Evolutionary conservation across 2,113 vertebrate species (phyloP), one percentile per base, ranked within the genome.

Genomic region (Plestiodon gilberti): DNA sequence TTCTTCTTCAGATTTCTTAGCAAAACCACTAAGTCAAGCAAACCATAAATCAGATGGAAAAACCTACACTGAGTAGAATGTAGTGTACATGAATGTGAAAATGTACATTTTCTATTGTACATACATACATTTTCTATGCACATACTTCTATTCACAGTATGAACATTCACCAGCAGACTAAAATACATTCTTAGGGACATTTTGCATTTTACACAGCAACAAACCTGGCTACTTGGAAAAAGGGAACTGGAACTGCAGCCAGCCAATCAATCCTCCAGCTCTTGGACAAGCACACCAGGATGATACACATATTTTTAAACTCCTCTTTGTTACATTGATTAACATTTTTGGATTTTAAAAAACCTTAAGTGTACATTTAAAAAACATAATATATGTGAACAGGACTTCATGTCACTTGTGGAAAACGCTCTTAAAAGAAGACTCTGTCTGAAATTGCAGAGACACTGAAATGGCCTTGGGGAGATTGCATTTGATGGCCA

Each of bases 41-140:
- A 57, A 85, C 22, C 8, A 11, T 77, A 70, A 78, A 57, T 85
- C 83, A 78, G 38, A 70, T 38, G 52, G 75, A 33, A 3, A 18
- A 10, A n/a, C 30, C 30, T 23, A 30, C 64, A 20, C 62, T 40
- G 33, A 78, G 5, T 38, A 55, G 48, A 77, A 78, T 40, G 22
- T 78, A 77, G 69, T 40, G 22, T 78, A 78, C 55, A 85, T 78
- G 78, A 69, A 85, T 9, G 78, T 85, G 78, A 70, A 78, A 69
- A 59, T 38, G n/a, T n/a, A n/a, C n/a, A n/a, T n/a, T n/a, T n/a
- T n/a, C n/a, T n/a, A n/a, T n/a, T n/a, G n/a, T n/a, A n/a, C n/a
- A n/a, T n/a, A n/a, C n/a, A n/a, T n/a, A n/a, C n/a, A n/a, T n/a
- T n/a, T n/a, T n/a, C n/a, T n/a, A n/a, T n/a, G n/a, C n/a, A n/a